Conservation (phyloP, 2,113 vertebrate species). For the Pogonocichla stellata region DNA sequence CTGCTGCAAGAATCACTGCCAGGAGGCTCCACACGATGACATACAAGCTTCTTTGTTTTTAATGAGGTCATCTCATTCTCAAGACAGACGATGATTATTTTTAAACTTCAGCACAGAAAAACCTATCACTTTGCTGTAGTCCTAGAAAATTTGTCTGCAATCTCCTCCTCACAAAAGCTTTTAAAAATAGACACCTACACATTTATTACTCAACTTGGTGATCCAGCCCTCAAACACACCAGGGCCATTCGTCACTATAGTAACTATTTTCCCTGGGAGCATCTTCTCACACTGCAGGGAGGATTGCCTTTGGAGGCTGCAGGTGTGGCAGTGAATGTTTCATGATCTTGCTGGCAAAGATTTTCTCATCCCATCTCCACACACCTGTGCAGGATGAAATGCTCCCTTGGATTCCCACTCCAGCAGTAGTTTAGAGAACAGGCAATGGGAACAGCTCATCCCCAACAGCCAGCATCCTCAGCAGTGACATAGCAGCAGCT, state of each 20-base stretch:
- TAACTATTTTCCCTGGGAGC: constrained; percentile 37
- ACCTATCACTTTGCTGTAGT: neutral
- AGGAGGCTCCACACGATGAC: neutral
- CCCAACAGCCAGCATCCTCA: neutral
- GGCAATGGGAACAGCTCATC: neutral
- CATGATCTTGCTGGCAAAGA: neutral
- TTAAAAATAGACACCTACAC: constrained; percentile 50
- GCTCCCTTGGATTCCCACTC: neutral
- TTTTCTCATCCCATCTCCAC: neutral
- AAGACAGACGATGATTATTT: constrained; percentile 48
- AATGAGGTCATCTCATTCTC: constrained; percentile 48
- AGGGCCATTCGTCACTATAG: constrained; percentile 21
- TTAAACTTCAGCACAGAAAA: constrained; percentile 38
- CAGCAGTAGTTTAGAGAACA: neutral
- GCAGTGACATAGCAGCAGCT: neutral
- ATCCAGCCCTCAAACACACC: neutral
- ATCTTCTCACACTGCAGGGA: neutral
- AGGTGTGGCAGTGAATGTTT: neutral
- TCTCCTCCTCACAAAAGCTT: constrained; percentile 13
- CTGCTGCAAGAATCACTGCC: neutral
- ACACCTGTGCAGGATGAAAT: neutral
- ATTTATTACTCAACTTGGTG: constrained; percentile 39
- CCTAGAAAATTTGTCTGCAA: constrained; percentile 2
- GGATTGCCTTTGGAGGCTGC: neutral
- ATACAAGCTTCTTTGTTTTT: constrained; percentile 52